Evolutionary conservation across 2,797 vertebrate species (phyloP), one percentile per base, ranked within the genome.

Genomic region (Urophycis tenuis): DNA sequence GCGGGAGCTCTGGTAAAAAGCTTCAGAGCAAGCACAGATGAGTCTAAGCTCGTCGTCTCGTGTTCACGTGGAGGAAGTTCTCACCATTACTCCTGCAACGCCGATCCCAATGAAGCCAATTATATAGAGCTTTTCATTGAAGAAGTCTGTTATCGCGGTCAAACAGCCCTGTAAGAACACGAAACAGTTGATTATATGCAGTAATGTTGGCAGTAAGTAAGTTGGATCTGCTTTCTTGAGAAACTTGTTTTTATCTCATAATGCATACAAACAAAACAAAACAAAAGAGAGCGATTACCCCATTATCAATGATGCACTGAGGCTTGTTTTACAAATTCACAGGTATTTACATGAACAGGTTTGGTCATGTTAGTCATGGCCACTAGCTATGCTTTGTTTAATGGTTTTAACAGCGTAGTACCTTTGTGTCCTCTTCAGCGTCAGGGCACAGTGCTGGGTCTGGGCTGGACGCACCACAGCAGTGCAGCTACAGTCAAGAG

Each of bases 21-120:
- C 1, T 53, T 53, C 39, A 53, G 45, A 53, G 45, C 45, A 53
- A 25, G 9, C n/a, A 60, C 19, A 60, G 19, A 22, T 6, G 6
- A 25, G 53, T 60, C 53, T 25, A n/a, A 60, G 9, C 53, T n/a
- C 19, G 11, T 29, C n/a, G n/a, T n/a, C n/a, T n/a, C 12, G 60
- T 67, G n/a, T 67, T 29, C 25, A 67, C 25, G 53, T 60, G 22
- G n/a, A 60, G 25, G 53, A 60, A 25, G 30, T 80, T 89, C 95
- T 94, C 88, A 99, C 97, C 95, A 97, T 96, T 30, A 95, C 90
- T 85, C 95, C 96, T 78, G 96, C 96, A 76, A 97, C 92, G 35
- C 94, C 95, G 78, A 98, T 94, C 75, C 95, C 96, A 60, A 96
- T 92, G 85, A 95, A 98, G 86, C 96, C 96, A 60, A 99, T 90